Evolutionary conservation across 2,113 vertebrate species (phyloP).

Genomic region (Muntiacus reevesi): DNA sequence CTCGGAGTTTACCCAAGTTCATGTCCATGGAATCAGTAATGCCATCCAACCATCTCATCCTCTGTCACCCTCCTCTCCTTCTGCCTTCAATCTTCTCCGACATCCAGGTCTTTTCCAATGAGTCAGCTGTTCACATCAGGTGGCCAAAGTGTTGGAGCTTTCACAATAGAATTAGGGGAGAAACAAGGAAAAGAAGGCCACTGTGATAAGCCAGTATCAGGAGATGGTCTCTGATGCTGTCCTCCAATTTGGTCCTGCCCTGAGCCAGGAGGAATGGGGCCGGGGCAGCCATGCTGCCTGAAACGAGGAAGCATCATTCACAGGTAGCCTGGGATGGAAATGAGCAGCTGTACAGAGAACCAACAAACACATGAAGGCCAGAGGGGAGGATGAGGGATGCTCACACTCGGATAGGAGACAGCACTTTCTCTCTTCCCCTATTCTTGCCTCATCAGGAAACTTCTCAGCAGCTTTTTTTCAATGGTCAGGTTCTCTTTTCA

Average conservation of each 20-base stretch:
- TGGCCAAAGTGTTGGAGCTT: not conserved
- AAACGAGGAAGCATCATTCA: rapidly evolving
- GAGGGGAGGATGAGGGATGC: not conserved
- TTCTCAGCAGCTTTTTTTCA: not conserved
- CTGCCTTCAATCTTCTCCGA: not conserved
- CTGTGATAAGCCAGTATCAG: not conserved
- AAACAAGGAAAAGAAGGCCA: not conserved
- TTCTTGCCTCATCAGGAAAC: not conserved
- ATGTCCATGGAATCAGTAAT: not conserved
- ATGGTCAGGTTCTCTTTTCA: not conserved
- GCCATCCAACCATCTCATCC: not conserved
- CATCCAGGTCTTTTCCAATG: not conserved
- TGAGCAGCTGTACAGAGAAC: not conserved
- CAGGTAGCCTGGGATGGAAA: not conserved
- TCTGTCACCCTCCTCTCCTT: not conserved
- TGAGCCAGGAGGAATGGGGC: not conserved
- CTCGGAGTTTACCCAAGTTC: not conserved
- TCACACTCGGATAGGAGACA: not conserved
- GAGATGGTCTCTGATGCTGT: rapidly evolving
- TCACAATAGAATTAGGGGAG: not conserved
- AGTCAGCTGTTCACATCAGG: not conserved
- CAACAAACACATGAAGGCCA: not conserved
- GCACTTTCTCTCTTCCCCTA: not conserved
- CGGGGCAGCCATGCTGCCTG: not conserved
- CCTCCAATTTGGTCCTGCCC: not conserved